Conservation (phyloP, 2,888 invertebrate genomes). For the Camponotus fellah region DNA sequence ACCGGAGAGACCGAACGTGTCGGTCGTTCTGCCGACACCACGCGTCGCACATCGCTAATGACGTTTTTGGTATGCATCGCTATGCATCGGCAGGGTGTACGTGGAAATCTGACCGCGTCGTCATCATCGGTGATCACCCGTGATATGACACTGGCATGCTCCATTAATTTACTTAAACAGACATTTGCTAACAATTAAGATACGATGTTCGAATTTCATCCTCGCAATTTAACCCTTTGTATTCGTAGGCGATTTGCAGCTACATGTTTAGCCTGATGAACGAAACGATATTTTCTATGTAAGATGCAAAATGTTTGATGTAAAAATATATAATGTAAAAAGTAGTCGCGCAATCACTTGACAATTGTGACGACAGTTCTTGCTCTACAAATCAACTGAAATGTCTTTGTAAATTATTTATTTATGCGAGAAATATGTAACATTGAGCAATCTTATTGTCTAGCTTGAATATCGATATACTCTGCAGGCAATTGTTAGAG, state of each 20-base stretch:
- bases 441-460: background rate
- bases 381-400: background rate
- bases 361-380: background rate
- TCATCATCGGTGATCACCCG: background rate
- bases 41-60: constrained; percentile 20
- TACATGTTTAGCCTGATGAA: background rate
- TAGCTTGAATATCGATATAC: background rate
- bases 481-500: background rate
- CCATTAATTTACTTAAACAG: background rate
- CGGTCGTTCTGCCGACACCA: constrained; percentile 24
- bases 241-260: background rate
- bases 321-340: background rate
- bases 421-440: background rate
- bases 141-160: background rate
- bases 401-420: background rate
- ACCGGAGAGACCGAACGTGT: constrained; percentile 64
- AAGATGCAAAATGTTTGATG: background rate
- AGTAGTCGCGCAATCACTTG: background rate
- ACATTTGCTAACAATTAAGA: background rate
- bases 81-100: background rate
- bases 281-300: background rate
- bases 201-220: background rate
- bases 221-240: background rate
- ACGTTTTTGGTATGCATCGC: background rate
- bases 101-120: background rate